phyloP scores from a whole-genome alignment of 1,140 invertebrate genomes.

The Tetraneura akinire region DNA sequence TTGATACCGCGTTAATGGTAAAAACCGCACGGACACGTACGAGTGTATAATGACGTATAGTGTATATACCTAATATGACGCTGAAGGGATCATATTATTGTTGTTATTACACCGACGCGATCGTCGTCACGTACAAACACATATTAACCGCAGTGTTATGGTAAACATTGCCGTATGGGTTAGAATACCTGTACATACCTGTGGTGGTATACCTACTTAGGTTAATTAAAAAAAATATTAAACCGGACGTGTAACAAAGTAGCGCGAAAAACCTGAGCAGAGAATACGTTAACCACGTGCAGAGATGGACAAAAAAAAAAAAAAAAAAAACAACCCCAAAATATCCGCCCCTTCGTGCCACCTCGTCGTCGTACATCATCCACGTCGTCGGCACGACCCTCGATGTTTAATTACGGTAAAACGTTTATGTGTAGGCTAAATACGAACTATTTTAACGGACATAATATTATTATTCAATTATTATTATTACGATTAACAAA shows the following conservation, averaged over 20 bases:
- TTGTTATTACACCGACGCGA: background rate
- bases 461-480: too few species aligned
- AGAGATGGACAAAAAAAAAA: background rate
- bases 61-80: too few species aligned
- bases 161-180: too few species aligned
- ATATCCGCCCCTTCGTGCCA: background rate
- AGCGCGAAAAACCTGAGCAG: background rate
- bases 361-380: too few species aligned
- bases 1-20: too few species aligned
- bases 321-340: conserved; percentile 20
- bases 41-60: too few species aligned
- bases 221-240: conserved; percentile 38
- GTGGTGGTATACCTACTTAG: background rate
- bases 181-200: too few species aligned
- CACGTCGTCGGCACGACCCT: background rate
- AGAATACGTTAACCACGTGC: conserved; percentile 5
- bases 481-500: background rate
- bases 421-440: background rate
- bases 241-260: too few species aligned
- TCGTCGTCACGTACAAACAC: background rate
- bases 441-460: background rate
- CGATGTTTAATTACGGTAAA: conserved; percentile 44
- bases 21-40: too few species aligned
- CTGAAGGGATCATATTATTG: background rate
- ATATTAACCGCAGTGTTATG: background rate